Evolutionary conservation across 2,797 vertebrate genomes (phyloP).

Genomic region (Eulemur mongoz): DNA sequence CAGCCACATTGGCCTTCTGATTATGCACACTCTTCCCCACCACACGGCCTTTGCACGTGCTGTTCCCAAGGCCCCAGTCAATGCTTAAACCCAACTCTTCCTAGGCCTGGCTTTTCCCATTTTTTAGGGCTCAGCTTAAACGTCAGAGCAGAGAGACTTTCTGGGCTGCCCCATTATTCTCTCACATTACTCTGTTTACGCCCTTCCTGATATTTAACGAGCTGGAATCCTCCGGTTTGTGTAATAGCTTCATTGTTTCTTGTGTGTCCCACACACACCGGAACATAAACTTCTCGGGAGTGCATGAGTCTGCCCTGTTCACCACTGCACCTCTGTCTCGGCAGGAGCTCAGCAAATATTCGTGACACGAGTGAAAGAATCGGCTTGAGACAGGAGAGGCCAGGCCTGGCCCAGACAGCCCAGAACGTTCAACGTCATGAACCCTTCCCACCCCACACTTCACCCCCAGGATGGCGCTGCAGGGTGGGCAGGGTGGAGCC

Average conservation of each 20-base stretch:
- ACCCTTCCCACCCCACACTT: background rate
- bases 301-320: background rate
- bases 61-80: background rate
- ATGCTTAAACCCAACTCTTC: background rate
- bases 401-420: background rate
- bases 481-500: background rate
- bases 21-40: background rate
- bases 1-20: background rate
- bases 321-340: background rate
- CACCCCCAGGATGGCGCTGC: accelerated
- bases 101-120: background rate
- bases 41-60: background rate
- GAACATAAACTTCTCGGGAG: background rate
- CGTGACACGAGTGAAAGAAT: background rate
- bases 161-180: background rate
- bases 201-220: background rate
- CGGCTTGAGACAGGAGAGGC: background rate
- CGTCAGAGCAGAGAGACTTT: background rate
- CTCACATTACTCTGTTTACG: background rate
- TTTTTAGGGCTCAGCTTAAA: background rate
- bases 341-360: background rate
- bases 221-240: background rate
- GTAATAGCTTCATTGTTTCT: no score
- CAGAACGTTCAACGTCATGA: background rate
- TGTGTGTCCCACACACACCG: background rate